These are phyloP conservation scores for Gila orcuttii DNA, from an alignment of 2,113 vertebrate genomes.

Conservation along the genomic window DNA sequence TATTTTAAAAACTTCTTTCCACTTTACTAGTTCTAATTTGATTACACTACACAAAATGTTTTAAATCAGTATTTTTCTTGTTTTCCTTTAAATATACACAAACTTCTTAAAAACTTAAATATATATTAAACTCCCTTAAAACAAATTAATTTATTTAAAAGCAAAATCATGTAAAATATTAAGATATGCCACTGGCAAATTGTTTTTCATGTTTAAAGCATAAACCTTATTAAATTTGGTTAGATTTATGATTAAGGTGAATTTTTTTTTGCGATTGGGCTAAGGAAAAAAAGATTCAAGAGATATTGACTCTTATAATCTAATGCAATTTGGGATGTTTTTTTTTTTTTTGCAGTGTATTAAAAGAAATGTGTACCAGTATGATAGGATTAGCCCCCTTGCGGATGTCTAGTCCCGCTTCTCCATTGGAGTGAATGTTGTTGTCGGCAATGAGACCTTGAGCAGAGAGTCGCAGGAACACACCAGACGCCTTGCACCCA, in stretches of 20 bases:
- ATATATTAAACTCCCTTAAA: no score
- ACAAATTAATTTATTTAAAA: no score
- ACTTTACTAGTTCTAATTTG: background rate
- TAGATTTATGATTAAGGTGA: background rate
- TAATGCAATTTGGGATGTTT: background rate
- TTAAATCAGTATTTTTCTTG: no score
- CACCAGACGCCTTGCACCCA: constrained; percentile 83
- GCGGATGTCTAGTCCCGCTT: constrained; percentile 85
- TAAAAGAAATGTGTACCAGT: constrained; percentile 71
- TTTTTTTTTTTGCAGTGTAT: background rate
- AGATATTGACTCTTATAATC: background rate
- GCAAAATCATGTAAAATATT: no score
- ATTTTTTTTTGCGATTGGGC: background rate
- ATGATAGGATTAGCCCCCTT: constrained; percentile 86
- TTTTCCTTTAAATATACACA: no score
- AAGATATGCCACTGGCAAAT: background rate
- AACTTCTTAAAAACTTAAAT: no score
- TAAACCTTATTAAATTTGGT: no score
- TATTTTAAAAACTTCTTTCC: background rate
- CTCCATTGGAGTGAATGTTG: constrained; percentile 83
- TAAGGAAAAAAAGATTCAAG: background rate
- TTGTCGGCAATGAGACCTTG: constrained; percentile 87
- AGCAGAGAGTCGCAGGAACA: constrained; percentile 84
- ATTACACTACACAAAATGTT: background rate
- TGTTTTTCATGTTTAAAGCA: background rate